Evolutionary conservation across 2,113 vertebrate genomes (phyloP), one percentile per base, ranked within the genome.

Genomic region (Craseonycteris thonglongyai): DNA sequence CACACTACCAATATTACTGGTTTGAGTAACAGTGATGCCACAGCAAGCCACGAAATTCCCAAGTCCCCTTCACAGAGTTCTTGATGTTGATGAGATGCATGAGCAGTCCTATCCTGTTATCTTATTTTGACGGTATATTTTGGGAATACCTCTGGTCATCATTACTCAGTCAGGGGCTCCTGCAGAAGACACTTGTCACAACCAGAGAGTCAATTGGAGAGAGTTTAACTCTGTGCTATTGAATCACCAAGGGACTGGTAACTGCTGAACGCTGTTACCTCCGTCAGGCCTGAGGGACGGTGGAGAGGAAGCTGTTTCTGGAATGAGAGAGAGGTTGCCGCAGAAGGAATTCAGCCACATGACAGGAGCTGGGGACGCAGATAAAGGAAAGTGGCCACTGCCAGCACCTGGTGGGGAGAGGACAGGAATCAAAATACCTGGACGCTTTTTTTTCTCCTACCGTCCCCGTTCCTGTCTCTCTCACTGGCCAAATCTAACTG

Each of bases 171-270:
- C 76, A 83, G 78, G 54, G 68, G 33, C 71, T 91, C 72, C 88
- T 90, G 33, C 14, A 54, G 78, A 65, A 93, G 78, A 91, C 33
- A 63, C 75, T 92, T 93, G 93, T 96, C 86, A 91, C 74, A n/a
- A 63, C 75, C 82, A 78, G 28, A 78, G 40, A 91, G 86, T 68
- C 82, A 33, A 15, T 0, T 38, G 89, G 94, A 59, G 47, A 80
- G 65, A 87, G 63, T 76, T 87, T 95, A 90, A 95, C 90, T 93
- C 58, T 87, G 75, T 80, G 45, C 54, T 49, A 0, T 66, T 79
- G 79, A 91, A 66, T 91, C 58, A 11, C 35, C 83, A 65, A 87
- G 82, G 65, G 63, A 76, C 51, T 15, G 58, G 42, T 78, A 45
- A 83, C n/a, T 16, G 51, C 86, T 49, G 30, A 76, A 63, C 86